Evolutionary conservation across 2,888 invertebrate species (phyloP), one percentile per base, ranked within the genome.

Genomic region (Lycophotia porphyrea): DNA sequence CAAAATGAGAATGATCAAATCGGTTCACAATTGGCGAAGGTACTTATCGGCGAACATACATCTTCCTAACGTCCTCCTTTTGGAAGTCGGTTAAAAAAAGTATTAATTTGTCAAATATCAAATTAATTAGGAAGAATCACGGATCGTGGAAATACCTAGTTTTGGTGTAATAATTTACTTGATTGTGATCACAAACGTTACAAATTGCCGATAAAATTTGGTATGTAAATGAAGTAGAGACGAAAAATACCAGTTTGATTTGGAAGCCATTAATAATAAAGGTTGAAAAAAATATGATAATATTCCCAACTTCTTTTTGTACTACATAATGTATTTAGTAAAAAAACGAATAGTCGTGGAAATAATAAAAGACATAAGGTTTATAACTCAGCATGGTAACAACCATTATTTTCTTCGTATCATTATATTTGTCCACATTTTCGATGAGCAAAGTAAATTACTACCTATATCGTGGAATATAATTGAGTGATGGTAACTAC

Each of bases 181-280:
- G 60, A 81, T 74, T 44, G 75, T 74, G 21, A 44, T 44, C 44
- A 81, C 24, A 81, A 81, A 75, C 36, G 58, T 36, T 31, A 60
- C 65, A 78, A 80, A 66, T 74, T 65, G 65, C 31, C 49, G 42
- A 60, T 74, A 60, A 42, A 73, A 60, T 65, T 39, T 80, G 42
- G n/a, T 55, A 80, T 72, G 55, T 64, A 58, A 58, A 77, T 80
- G 34, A 47, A n/a, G 34, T 15, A 36, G 31, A 71, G 39, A 7
- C 24, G 11, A 52, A 63, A 72, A 64, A 64, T 55, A 55, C 55
- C 47, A 55, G 55, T 71, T 49, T 72, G 18, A 44, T 55, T 63
- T 44, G 36, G 55, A 44, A 67, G 31, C n/a, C 44, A 55, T 75
- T 65, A 49, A 44, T 70, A 36, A 76, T 44, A 80, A 42, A 24